Percentiles rank a stretch among this genome's conserved stretches.
phyloP scores from a whole-genome alignment of 2,113 vertebrate genomes.

The Felis chaus region DNA sequence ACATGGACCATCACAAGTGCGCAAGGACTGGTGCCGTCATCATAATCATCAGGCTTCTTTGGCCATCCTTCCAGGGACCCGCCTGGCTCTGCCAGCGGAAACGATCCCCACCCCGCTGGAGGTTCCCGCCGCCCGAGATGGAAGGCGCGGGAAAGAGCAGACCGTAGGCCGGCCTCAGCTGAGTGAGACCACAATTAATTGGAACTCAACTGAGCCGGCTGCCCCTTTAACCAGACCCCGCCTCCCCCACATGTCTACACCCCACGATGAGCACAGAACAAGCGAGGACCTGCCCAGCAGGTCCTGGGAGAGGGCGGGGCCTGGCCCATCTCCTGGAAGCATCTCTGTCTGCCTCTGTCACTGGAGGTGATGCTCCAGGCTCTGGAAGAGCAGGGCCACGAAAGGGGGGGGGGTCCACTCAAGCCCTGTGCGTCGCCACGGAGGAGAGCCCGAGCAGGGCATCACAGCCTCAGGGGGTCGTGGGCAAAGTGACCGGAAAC shows the following conservation, averaged over 20 bases:
- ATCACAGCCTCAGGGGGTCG: accelerated
- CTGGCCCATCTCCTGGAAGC: not conserved
- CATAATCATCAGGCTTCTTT: not conserved
- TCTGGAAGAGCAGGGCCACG: too few relatives aligned
- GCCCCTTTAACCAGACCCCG: accelerated
- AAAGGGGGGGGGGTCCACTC: accelerated
- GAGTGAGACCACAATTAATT: not conserved
- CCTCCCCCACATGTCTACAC: accelerated
- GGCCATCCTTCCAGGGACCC: not conserved
- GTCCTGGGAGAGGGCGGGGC: not conserved
- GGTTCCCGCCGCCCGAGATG: accelerated
- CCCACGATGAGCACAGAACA: not conserved
- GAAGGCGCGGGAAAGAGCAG: not conserved
- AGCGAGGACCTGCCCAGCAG: not conserved
- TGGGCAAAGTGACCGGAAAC: accelerated
- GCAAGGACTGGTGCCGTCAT: accelerated
- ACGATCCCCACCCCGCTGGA: not conserved
- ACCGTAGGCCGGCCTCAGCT: not conserved
- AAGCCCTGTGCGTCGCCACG: accelerated
- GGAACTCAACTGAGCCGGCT: not conserved
- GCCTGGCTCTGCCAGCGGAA: not conserved
- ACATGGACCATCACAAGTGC: accelerated
- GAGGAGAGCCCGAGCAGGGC: not conserved
- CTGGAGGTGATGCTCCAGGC: not conserved
- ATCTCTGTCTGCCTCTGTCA: not conserved